Evolutionary conservation across 2,113 vertebrate genomes (phyloP), one percentile per base, ranked within the genome.

Genomic region (Muntiacus muntjak): DNA sequence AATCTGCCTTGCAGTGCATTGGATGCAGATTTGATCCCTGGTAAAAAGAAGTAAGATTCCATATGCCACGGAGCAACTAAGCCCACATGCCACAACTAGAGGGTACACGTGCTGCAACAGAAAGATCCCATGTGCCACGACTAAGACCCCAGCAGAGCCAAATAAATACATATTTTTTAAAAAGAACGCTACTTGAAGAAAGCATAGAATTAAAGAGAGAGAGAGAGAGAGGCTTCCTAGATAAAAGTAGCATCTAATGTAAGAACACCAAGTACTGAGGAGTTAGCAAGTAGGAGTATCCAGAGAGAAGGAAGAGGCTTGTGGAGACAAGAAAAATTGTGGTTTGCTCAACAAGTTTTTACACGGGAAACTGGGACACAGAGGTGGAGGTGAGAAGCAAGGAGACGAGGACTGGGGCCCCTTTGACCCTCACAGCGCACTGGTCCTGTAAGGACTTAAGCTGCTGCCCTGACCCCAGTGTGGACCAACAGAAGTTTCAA

Each of bases 41-140:
- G 71, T 43, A 14, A 43, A 43, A 26, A 36, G 64, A 26, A 76
- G 36, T 26, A 76, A 43, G 36, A 76, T 43, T 12, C 71, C 36
- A 43, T 43, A 40, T 74, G 36, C 36, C 71, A 7, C 10, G 23
- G 36, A 43, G 23, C 12, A 76, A 43, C 36, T 76, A 43, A 76
- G 21, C 21, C 71, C 71, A 43, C 1, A 0, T 0, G 0, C 36
- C 36, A 14, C 3, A 76, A 14, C 23, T 14, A 26, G 23, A 26
- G 36, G 36, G 36, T 14, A 36, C 36, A 4, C 3, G 36, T 0
- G 0, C 36, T 43, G 36, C 36, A 76, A 76, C 36, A 76, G 67
- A 40, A 26, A 76, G 71, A 76, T 7, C 36, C 11, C 71, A 43
- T 7, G 36, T 76, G 71, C 36, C 71, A 26, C 0, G 6, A 40